These are phyloP conservation scores for Chinchilla lanigera DNA, from an alignment of 2,113 vertebrate species.

Conservation along the genomic window DNA sequence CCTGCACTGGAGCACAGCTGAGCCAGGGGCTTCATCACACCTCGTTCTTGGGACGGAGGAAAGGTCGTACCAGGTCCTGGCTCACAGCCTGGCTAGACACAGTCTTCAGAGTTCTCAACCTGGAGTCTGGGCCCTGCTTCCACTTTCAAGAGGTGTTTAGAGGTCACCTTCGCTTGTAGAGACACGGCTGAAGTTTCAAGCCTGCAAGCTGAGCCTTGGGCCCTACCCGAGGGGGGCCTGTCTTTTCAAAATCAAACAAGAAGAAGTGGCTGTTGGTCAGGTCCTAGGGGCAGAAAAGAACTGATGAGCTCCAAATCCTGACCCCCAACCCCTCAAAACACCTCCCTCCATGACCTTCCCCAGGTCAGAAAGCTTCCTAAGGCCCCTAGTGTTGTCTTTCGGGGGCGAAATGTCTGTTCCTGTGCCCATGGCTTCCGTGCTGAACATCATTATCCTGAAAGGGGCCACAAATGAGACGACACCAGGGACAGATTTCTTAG, in stretches of 20 bases:
- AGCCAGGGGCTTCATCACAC: neutral
- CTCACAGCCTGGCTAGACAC: neutral
- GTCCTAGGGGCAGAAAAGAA: constrained; percentile 86
- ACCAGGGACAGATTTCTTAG: neutral
- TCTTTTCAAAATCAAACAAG: constrained; percentile 93
- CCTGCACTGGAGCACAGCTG: neutral
- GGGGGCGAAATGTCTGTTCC: neutral
- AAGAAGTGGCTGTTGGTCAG: constrained; percentile 92
- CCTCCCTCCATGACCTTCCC: neutral
- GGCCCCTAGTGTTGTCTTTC: neutral
- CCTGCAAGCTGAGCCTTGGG: constrained; percentile 81
- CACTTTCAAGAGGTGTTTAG: neutral
- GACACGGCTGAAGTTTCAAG: constrained; percentile 90
- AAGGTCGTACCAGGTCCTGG: neutral
- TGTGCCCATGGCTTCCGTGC: neutral
- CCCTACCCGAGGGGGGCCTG: constrained; percentile 67
- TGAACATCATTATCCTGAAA: neutral
- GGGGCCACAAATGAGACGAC: neutral
- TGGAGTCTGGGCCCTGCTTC: neutral
- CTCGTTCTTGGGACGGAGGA: neutral
- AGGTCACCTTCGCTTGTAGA: constrained; percentile 94
- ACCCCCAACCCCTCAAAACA: neutral
- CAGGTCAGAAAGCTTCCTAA: constrained; percentile 51
- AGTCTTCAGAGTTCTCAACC: constrained; percentile 28
- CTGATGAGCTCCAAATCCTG: constrained; percentile 25